Evolutionary conservation across 2,113 vertebrate species (phyloP).

Genomic region (Tetraodon nigroviridis): DNA sequence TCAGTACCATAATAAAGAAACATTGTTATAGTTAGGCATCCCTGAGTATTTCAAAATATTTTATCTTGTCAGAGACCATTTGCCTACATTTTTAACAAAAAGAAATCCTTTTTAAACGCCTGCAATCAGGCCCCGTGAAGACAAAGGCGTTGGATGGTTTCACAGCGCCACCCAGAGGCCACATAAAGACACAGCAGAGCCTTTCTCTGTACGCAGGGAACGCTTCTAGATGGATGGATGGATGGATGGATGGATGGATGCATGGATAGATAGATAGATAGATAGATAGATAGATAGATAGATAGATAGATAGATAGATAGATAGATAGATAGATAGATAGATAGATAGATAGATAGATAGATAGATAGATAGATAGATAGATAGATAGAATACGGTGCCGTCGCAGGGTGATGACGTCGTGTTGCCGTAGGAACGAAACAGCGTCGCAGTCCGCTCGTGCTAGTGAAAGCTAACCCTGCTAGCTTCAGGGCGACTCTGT

Average conservation of each 20-base stretch:
- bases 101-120: background rate
- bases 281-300: too few species aligned
- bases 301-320: too few species aligned
- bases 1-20: too few species aligned
- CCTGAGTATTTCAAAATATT: too few species aligned
- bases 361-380: background rate
- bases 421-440: conserved; percentile 39
- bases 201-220: too few species aligned
- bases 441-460: conserved; percentile 5
- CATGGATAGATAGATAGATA: background rate
- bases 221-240: too few species aligned
- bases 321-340: background rate
- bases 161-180: conserved; percentile 24
- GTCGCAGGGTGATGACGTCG: conserved; percentile 33
- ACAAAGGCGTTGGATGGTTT: background rate
- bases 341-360: conserved; percentile 1
- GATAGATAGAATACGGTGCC: background rate
- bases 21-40: too few species aligned
- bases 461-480: background rate
- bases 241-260: too few species aligned
- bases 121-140: too few species aligned
- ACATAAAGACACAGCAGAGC: background rate
- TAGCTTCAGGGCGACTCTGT: background rate
- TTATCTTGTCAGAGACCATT: too few species aligned
- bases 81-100: background rate